Conservation (phyloP, 2,888 invertebrate genomes). For the Willowsia nigromaculata region DNA sequence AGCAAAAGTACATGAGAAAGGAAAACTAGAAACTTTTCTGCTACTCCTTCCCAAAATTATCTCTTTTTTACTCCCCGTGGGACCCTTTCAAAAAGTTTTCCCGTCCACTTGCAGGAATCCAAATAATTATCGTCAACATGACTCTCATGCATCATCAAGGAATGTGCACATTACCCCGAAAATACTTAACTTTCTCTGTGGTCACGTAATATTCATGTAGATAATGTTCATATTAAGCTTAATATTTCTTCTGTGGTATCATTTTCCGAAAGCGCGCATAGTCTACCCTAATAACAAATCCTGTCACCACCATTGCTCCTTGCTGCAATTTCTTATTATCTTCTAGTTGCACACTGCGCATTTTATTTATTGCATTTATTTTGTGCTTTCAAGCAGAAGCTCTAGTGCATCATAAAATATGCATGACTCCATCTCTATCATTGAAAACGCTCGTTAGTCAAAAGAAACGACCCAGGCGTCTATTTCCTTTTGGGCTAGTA, state of each 20-base stretch:
- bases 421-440: slow-evolving; percentile 20
- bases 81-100: slow-evolving; percentile 11
- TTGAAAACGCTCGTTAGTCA: not conserved
- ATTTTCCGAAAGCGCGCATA: no score
- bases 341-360: not conserved
- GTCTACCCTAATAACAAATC: no score
- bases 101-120: slow-evolving; percentile 3
- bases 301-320: not conserved
- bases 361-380: not conserved
- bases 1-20: no score
- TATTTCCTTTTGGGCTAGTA: not conserved
- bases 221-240: not conserved
- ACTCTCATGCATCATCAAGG: not conserved
- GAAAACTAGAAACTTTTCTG: not conserved
- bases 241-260: no score
- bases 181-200: not conserved
- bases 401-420: slow-evolving; percentile 42
- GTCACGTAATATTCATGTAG: not conserved
- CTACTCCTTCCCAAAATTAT: not conserved
- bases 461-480: not conserved
- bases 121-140: not conserved
- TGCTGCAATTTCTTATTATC: not conserved
- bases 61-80: slow-evolving; percentile 9
- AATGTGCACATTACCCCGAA: not conserved
- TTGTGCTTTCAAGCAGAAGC: not conserved